Percentiles rank a stretch among this genome's conserved stretches.
These are phyloP conservation scores for Caradrina kadenii DNA, from an alignment of 2,888 invertebrate species.

Conservation along the genomic window DNA sequence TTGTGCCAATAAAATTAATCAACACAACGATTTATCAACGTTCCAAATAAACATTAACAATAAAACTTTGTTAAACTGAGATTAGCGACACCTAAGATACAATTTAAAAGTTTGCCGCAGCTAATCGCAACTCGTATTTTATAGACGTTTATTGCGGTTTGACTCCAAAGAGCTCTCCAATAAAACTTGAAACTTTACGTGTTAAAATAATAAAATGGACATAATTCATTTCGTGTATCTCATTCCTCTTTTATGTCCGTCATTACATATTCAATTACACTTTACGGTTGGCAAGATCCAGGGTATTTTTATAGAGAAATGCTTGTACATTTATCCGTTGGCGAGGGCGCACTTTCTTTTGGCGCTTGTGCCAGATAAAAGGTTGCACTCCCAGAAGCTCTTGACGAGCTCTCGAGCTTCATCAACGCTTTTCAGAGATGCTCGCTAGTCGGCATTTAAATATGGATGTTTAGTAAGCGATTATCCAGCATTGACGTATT, in stretches of 20 bases:
- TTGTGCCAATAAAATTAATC: conserved; percentile 49
- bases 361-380: conserved; percentile 57
- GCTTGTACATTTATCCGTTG: conserved; percentile 34
- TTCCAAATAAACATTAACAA: conserved; percentile 44
- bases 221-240: conserved; percentile 43
- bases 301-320: conserved; percentile 49
- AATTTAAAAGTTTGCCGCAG: conserved; percentile 49
- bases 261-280: conserved; percentile 61
- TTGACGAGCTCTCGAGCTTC: conserved; percentile 67
- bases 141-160: conserved; percentile 55
- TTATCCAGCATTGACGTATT: conserved; percentile 64
- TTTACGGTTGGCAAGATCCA: conserved; percentile 32
- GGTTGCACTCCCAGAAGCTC: conserved; percentile 56
- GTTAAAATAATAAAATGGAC: conserved; percentile 48
- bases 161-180: conserved; percentile 29
- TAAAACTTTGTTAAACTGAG: conserved; percentile 52
- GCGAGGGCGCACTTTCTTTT: conserved; percentile 41
- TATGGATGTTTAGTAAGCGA: conserved; percentile 65
- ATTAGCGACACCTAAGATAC: conserved; percentile 41
- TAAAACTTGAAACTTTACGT: conserved; percentile 44
- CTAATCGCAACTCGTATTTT: conserved; percentile 49
- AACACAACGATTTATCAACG: conserved; percentile 52
- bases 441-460: conserved; percentile 63
- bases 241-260: conserved; percentile 55
- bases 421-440: conserved; percentile 71